Conservation (phyloP, 2,797 vertebrate genomes). For the Lacerta viridis region DNA sequence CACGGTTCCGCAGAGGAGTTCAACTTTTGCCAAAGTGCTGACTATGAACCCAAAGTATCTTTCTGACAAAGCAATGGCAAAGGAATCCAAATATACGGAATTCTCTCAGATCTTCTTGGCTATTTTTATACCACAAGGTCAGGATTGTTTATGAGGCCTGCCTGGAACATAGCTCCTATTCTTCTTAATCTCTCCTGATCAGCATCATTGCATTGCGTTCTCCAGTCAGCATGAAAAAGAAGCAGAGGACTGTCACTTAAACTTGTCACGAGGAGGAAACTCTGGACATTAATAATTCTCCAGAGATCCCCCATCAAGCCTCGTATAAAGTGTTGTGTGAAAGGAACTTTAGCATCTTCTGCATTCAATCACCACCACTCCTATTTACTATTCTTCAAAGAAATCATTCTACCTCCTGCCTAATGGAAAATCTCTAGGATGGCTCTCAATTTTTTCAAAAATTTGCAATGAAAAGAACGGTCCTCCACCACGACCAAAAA, state of each 20-base stretch:
- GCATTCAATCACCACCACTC: not conserved
- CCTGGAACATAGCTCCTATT: slow-evolving; percentile 24
- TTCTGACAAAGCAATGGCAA: slow-evolving; percentile 22
- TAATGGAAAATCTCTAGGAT: not conserved
- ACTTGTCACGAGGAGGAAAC: not conserved
- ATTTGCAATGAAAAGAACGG: not conserved
- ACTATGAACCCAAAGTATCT: not conserved
- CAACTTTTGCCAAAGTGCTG: slow-evolving; percentile 10
- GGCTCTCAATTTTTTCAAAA: not conserved
- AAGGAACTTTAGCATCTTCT: not conserved
- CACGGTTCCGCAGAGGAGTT: not conserved
- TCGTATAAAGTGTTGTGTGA: not conserved
- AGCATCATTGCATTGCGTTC: slow-evolving; percentile 28
- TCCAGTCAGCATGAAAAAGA: slow-evolving; percentile 18
- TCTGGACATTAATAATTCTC: not conserved
- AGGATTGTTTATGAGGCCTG: slow-evolving; percentile 35
- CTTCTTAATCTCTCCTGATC: slow-evolving; percentile 23
- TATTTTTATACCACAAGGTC: slow-evolving; percentile 45
- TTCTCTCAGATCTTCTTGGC: slow-evolving; percentile 3
- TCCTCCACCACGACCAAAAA: not conserved
- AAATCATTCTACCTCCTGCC: not conserved
- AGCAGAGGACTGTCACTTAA: not conserved
- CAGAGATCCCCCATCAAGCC: not conserved
- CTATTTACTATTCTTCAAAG: not conserved
- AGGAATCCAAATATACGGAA: slow-evolving; percentile 3